Percentiles rank a stretch among this genome's conserved stretches.
Evolutionary conservation across 2,888 invertebrate species (phyloP).

Genomic region (Steinernema carpocapsae): DNA sequence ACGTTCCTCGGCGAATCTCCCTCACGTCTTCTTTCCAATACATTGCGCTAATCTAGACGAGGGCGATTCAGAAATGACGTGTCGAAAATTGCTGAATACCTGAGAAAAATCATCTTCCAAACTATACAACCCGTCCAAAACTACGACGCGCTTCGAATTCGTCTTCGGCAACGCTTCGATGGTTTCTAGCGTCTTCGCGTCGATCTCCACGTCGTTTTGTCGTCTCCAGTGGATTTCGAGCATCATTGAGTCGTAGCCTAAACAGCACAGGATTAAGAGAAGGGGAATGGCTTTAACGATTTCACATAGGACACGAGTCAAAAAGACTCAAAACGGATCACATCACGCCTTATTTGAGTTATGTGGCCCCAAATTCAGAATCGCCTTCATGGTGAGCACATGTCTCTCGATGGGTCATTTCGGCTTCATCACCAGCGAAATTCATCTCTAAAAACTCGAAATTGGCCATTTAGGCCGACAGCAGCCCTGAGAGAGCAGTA

Average conservation of each 20-base stretch:
- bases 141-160: slow-evolving; percentile 59
- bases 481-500: too few relatives aligned
- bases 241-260: slow-evolving; percentile 65
- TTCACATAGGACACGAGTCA: too few relatives aligned
- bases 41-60: slow-evolving; percentile 52
- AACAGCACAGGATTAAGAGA: slow-evolving; percentile 26
- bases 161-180: slow-evolving; percentile 43
- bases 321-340: too few relatives aligned
- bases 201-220: slow-evolving; percentile 50
- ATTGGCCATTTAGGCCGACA: too few relatives aligned
- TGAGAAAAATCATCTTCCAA: slow-evolving; percentile 39
- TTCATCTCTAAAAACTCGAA: too few relatives aligned
- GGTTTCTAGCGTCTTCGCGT: slow-evolving; percentile 40
- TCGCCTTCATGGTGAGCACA: too few relatives aligned
- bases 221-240: slow-evolving; percentile 63
- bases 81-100: too few relatives aligned
- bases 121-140: slow-evolving; percentile 63
- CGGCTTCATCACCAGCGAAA: too few relatives aligned
- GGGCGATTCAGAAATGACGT: slow-evolving; percentile 37
- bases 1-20: slow-evolving; percentile 75
- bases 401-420: too few relatives aligned
- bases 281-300: too few relatives aligned
- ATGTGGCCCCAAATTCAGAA: too few relatives aligned
- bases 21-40: slow-evolving; percentile 73
- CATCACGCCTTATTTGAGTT: too few relatives aligned